Conservation (phyloP, 2,797 vertebrate species). For the Basileuterus tristriatus region DNA sequence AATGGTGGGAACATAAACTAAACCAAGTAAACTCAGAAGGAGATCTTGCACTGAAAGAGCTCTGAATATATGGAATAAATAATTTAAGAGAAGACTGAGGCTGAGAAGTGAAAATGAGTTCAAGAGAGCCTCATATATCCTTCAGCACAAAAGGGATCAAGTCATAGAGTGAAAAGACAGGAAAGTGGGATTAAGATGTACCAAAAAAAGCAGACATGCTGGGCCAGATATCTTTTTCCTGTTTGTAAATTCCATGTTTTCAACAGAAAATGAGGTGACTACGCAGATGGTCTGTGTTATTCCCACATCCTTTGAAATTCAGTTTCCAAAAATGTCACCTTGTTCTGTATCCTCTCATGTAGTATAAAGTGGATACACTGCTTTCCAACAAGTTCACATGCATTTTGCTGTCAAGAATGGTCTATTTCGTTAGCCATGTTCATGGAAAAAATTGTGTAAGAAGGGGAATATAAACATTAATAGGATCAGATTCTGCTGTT, state of each 20-base stretch:
- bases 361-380: neutral
- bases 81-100: neutral
- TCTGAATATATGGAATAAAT: conserved; percentile 13
- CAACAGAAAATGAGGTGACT: neutral
- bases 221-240: neutral
- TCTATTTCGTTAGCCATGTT: neutral
- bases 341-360: conserved; percentile 1
- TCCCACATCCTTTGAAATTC: conserved; percentile 46
- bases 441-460: neutral
- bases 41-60: neutral
- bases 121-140: neutral
- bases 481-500: neutral
- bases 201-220: neutral
- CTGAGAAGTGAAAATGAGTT: conserved; percentile 1
- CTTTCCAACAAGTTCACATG: neutral
- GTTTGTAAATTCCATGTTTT: conserved; percentile 43
- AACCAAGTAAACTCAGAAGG: neutral
- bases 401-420: conserved; percentile 3
- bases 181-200: conserved; percentile 29
- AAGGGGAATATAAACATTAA: neutral
- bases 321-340: conserved; percentile 50
- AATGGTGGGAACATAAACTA: neutral
- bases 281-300: conserved; percentile 58
- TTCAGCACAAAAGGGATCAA: neutral
- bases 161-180: neutral